Evolutionary conservation across 1,140 invertebrate species (phyloP), one percentile per base, ranked within the genome.

Genomic region (Drosophila gunungcola): DNA sequence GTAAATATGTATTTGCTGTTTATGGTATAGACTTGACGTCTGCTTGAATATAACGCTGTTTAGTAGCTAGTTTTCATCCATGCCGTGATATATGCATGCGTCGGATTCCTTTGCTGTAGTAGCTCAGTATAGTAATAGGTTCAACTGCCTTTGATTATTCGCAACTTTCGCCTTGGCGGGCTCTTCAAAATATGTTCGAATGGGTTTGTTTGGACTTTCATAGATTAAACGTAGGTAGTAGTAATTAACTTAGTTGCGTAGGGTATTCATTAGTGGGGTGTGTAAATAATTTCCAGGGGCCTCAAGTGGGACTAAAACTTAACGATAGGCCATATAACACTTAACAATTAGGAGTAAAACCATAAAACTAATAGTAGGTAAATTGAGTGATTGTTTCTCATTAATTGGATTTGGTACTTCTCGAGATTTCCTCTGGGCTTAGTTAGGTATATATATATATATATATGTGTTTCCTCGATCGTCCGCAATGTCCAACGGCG

Each of bases 1-100:
- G 84, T 89, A 89, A 89, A 89, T 89, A 89, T 89, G 84, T 89
- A 89, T 90, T 88, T 85, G 67, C 76, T 84, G 75, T 89, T 78
- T 88, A 77, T 83, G 80, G 80, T 83, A 83, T 69, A 83, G 76
- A 78, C 61, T 61, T 78, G 76, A 45, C 61, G 74, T 65, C 62
- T 82, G 79, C 73, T 83, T 78, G 64, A 78, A 83, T 65, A 89
- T 82, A 79, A 88, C 83, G 64, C 68, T 77, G 72, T 84, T 83
- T 74, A 63, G 65, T 77, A 67, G 56, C 75, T 78, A 70, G 63
- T 79, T 89, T 89, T 73, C 53, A 55, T 69, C 27, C 55, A 36
- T 72, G 38, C 39, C 65, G 65, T 72, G 68, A 78, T 88, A 65
- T 79, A 73, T 60, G 67, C 49, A 73, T 39, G 64, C 64, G 27